A percentile compares a stretch with the other conserved stretches of the same genome.
Conservation (phyloP, 2,888 invertebrate species). For the Meteorus colon region DNA sequence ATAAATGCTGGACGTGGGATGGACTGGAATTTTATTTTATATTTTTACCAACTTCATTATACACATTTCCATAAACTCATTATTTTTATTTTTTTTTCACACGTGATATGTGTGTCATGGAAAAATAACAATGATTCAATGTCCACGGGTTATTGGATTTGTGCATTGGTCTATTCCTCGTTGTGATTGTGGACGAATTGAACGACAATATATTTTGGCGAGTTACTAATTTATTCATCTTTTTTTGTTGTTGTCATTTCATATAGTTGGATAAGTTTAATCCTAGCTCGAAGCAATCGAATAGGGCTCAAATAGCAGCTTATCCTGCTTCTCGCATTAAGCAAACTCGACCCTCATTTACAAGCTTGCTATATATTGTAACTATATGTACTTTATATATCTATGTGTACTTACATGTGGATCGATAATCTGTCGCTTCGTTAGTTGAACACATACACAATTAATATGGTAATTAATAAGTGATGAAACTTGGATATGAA, state of each 20-base stretch:
- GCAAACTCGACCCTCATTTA: constrained; percentile 31
- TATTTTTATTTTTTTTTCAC: neutral
- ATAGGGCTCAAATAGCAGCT: neutral
- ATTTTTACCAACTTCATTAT: neutral
- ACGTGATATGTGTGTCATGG: neutral
- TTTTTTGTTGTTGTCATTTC: neutral
- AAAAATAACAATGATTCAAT: too few relatives aligned
- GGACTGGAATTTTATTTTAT: neutral
- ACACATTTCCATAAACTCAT: neutral
- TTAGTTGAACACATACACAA: constrained; percentile 18
- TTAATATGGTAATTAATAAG: constrained; percentile 32
- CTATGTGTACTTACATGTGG: neutral
- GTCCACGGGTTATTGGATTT: too few relatives aligned
- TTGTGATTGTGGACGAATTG: neutral
- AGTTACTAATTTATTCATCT: neutral
- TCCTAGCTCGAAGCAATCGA: constrained; percentile 21
- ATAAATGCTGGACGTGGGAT: neutral
- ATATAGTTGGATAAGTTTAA: constrained; percentile 13
- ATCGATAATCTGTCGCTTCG: constrained; percentile 24
- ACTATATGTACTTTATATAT: neutral
- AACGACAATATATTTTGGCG: neutral
- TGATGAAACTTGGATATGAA: neutral
- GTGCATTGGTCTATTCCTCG: neutral
- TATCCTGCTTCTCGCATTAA: constrained; percentile 22
- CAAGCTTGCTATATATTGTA: neutral